A percentile compares a stretch with the other conserved stretches of the same genome.
These are phyloP conservation scores for Acrocephalus kingi DNA, from an alignment of 2,113 vertebrate species.

Conservation along the genomic window DNA sequence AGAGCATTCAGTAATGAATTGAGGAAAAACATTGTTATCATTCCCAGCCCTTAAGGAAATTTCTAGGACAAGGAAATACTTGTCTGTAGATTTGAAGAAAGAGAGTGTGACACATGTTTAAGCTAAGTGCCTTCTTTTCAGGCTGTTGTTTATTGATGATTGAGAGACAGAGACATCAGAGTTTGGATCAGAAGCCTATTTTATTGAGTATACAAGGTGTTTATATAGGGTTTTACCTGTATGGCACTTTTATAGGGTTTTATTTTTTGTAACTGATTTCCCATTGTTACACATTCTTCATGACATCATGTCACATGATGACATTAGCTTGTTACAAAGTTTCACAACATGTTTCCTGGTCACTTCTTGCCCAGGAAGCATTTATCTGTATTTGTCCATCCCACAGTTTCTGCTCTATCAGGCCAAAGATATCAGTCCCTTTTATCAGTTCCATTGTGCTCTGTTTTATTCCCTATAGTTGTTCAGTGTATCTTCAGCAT, in stretches of 20 bases:
- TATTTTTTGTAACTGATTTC: neutral
- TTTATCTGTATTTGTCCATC: neutral
- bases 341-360: neutral
- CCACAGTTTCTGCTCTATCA: neutral
- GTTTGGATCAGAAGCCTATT: neutral
- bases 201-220: neutral
- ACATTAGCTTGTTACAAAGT: neutral
- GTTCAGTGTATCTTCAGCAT: neutral
- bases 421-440: neutral
- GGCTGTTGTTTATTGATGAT: neutral
- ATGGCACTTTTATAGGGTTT: neutral
- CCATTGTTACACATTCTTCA: neutral
- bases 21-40: neutral
- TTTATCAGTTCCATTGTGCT: neutral
- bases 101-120: neutral
- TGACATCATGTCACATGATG: neutral
- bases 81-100: neutral
- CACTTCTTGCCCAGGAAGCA: neutral
- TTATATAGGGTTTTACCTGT: neutral
- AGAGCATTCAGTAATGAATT: neutral
- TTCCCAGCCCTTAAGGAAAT: neutral
- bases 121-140: neutral
- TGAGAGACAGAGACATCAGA: neutral
- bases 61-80: neutral
- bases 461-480: neutral